Percentiles rank a stretch among this genome's conserved stretches.
These are phyloP conservation scores for Agrilus mali DNA, from an alignment of 2,888 invertebrate species.

Conservation along the genomic window DNA sequence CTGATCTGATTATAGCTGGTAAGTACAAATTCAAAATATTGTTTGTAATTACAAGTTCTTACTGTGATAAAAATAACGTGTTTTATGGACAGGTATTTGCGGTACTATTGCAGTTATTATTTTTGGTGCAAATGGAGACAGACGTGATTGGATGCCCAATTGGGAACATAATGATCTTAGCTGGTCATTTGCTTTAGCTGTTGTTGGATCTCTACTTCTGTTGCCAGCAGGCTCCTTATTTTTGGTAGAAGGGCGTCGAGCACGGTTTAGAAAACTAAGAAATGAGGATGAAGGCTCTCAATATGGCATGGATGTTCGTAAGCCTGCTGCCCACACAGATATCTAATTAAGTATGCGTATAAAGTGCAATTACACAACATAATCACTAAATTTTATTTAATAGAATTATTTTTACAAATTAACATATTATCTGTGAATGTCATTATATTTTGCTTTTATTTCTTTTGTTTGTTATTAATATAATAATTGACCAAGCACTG, in stretches of 20 bases:
- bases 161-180: slow-evolving; percentile 92
- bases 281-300: slow-evolving; percentile 52
- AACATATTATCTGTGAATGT: too few species aligned
- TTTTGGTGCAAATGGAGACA: slow-evolving; percentile 84
- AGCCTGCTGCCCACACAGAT: slow-evolving; percentile 54
- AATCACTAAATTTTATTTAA: too few species aligned
- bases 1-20: slow-evolving; percentile 58
- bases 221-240: slow-evolving; percentile 70
- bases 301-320: slow-evolving; percentile 54
- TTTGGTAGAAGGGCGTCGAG: slow-evolving; percentile 69
- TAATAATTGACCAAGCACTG: too few species aligned
- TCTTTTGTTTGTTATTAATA: too few species aligned
- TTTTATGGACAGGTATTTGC: slow-evolving; percentile 42
- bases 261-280: slow-evolving; percentile 59
- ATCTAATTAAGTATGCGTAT: slow-evolving; percentile 38
- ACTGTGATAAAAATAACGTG: slow-evolving; percentile 13
- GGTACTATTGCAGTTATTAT: slow-evolving; percentile 75
- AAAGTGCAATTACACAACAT: neutral
- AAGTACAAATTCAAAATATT: slow-evolving; percentile 26
- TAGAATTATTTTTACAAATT: too few species aligned
- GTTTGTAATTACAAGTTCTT: too few species aligned
- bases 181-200: slow-evolving; percentile 85
- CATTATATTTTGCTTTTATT: too few species aligned
- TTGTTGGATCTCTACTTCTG: slow-evolving; percentile 62
- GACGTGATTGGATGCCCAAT: slow-evolving; percentile 90